Conservation (phyloP, 2,888 invertebrate genomes). For the Agrotis segetum region DNA sequence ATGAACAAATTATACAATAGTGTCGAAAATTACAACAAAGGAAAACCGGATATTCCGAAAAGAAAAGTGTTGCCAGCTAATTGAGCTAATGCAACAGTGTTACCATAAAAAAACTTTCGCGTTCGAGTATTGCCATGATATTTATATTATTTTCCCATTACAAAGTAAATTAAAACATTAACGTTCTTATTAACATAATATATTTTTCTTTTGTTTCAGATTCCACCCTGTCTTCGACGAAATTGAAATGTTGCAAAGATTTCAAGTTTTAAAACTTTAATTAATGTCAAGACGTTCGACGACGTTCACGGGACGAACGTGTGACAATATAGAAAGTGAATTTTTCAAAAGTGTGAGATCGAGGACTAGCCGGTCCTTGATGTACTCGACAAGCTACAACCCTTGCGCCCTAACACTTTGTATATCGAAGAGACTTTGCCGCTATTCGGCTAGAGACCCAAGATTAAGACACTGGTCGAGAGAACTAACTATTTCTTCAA, state of each 20-base stretch:
- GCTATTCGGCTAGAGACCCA: slow-evolving; percentile 91
- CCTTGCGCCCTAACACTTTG: slow-evolving; percentile 88
- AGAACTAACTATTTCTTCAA: slow-evolving; percentile 84
- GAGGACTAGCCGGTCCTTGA: slow-evolving; percentile 91
- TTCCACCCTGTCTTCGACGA: slow-evolving; percentile 69
- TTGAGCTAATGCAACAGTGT: background rate
- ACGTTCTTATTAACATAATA: too few species aligned
- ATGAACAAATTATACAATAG: background rate
- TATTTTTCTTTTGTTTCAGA: slow-evolving; percentile 83
- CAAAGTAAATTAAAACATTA: background rate
- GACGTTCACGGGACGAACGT: slow-evolving; percentile 78
- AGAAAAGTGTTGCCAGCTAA: background rate
- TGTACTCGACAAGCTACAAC: slow-evolving; percentile 89
- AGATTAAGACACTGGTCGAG: slow-evolving; percentile 91
- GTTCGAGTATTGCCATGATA: slow-evolving; percentile 2
- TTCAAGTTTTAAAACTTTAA: slow-evolving; percentile 82
- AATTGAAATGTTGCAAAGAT: slow-evolving; percentile 85
- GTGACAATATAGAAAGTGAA: slow-evolving; percentile 83
- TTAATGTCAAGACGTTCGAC: slow-evolving; percentile 85
- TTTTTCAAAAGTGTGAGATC: slow-evolving; percentile 86
- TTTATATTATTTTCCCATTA: background rate
- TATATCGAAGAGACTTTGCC: slow-evolving; percentile 87
- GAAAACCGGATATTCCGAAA: too few species aligned
- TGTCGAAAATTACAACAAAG: background rate
- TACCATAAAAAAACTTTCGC: background rate